Evolutionary conservation across 2,888 invertebrate genomes (phyloP).

Genomic region (Drosophila percnosoma): DNA sequence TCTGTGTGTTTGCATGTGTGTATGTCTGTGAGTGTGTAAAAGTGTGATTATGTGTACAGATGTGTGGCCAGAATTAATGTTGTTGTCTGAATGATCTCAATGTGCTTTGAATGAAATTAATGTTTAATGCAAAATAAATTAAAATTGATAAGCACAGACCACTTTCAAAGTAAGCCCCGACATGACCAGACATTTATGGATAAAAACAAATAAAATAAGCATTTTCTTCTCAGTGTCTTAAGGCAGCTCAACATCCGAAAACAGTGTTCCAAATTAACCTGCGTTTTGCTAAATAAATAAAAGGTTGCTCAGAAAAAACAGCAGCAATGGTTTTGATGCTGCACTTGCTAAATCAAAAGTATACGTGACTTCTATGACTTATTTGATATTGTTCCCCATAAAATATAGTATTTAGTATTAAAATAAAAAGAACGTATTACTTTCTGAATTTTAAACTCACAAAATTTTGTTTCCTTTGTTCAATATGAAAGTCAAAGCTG

Average conservation of each 20-base stretch:
- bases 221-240: not conserved
- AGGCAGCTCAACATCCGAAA: not conserved
- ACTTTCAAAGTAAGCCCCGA: not conserved
- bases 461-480: conserved; percentile 13
- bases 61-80: conserved; percentile 50
- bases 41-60: conserved; percentile 9
- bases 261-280: not conserved
- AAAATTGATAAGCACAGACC: conserved; percentile 16
- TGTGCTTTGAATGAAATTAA: conserved; percentile 69
- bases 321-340: not conserved
- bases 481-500: conserved; percentile 43
- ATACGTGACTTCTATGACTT: not conserved
- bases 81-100: conserved; percentile 42
- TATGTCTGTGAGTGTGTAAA: conserved; percentile 22
- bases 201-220: conserved; percentile 3
- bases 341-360: not conserved
- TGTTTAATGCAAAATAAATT: conserved; percentile 52
- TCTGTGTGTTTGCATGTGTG: conserved; percentile 39
- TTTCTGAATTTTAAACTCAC: not conserved
- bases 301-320: not conserved
- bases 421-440: not conserved
- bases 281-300: not conserved
- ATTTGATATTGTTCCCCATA: not conserved
- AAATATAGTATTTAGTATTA: not conserved
- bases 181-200: not conserved